phyloP scores from a whole-genome alignment of 2,113 vertebrate genomes.

The Motacilla alba region DNA sequence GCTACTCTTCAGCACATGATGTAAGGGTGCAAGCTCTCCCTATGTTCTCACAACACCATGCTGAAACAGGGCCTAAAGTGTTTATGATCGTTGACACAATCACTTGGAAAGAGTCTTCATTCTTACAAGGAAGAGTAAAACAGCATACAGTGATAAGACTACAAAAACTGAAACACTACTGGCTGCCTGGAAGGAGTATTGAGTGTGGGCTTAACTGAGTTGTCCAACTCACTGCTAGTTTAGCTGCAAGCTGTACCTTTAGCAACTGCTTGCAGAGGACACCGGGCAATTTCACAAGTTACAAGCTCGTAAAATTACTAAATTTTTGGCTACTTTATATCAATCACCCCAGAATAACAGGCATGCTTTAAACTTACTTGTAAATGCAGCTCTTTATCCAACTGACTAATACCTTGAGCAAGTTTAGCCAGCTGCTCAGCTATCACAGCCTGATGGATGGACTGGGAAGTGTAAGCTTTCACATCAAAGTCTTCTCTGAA shows the following conservation, averaged over 20 bases:
- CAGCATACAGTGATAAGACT: neutral
- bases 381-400: constrained; percentile 94
- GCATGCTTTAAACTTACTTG: constrained; percentile 77
- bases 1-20: neutral
- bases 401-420: constrained; percentile 93
- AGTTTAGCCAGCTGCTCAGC: constrained; percentile 93
- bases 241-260: neutral
- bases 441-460: constrained; percentile 93
- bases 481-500: constrained; percentile 90
- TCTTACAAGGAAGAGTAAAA: neutral
- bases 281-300: neutral
- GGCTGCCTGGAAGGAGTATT: neutral
- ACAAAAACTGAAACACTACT: neutral
- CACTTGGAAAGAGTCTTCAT: neutral
- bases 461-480: constrained; percentile 92
- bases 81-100: neutral
- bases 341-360: neutral
- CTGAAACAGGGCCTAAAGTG: neutral
- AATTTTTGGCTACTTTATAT: neutral
- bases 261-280: neutral
- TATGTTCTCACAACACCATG: neutral
- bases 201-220: neutral
- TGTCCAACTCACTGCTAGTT: neutral
- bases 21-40: neutral
- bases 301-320: neutral